Evolutionary conservation across 2,888 invertebrate species (phyloP), one percentile per base, ranked within the genome.

Genomic region (Rugalucina vietnamica): DNA sequence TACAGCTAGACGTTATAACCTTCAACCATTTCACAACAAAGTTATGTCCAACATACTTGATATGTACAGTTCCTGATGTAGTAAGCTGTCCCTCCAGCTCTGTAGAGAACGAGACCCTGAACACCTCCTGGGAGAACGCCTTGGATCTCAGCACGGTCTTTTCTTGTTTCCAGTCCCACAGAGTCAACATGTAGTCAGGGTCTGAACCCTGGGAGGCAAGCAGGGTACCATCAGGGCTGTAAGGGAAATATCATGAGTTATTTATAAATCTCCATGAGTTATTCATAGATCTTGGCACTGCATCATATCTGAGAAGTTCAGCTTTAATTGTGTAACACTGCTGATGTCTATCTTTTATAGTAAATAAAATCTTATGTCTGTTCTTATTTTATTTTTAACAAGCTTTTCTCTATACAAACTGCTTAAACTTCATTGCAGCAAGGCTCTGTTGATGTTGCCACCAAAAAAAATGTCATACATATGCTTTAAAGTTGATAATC

Each of bases 101-200:
- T 0, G 97, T 96, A 0, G 98, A 98, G 94, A 98, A 98, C 93
- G 97, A 96, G 0, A 97, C 97, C 82, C 96, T 96, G 89, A 96
- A 96, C 0, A 98, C 97, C 92, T 97, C 97, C 93, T 97, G 97
- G 21, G 97, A 97, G 94, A 97, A 97, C 0, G 98, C 97, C 93
- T 97, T 97, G 14, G 97, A 97, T 71, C 97, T 96, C 43, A 98
- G 95, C 70, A 98, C 95, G 77, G 98, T 97, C 90, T 95, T 96
- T 80, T 97, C 97, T 24, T 96, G 96, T 90, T 96, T 96, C 98
- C 98, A 98, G 92, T 97, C 96, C 98, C 98, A 98, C 81, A 98
- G 96, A 0, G 98, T 98, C 50, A 98, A 96, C 94, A 97, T 96
- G 93, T 97, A 98, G 94, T 98, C 98, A 0, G 98, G 98, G 84